Evolutionary conservation across 1,140 invertebrate species (phyloP).

Genomic region (Pentalonia nigronervosa): DNA sequence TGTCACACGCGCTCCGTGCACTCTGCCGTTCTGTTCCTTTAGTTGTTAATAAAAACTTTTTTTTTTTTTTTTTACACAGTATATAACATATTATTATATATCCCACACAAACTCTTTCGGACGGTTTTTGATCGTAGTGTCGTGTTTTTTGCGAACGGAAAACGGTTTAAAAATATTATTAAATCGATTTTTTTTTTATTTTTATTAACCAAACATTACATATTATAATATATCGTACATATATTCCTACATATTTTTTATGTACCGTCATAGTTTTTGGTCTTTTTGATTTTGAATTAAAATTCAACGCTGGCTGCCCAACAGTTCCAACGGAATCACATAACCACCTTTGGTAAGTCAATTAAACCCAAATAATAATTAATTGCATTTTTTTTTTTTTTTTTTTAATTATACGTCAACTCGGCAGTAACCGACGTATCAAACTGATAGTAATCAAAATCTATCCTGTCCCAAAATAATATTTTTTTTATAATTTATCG

Average conservation of each 20-base stretch:
- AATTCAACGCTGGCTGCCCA: constrained; percentile 23
- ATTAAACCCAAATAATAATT: not conserved
- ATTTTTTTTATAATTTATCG: not conserved
- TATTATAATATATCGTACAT: not conserved
- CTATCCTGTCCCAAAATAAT: too few relatives aligned
- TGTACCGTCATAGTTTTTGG: not conserved
- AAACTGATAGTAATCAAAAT: not conserved
- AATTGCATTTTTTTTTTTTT: not conserved
- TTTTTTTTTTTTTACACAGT: not conserved
- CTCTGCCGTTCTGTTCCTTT: constrained; percentile 55
- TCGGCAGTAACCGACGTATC: not conserved
- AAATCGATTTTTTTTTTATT: not conserved
- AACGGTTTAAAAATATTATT: not conserved
- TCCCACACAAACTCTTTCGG: not conserved
- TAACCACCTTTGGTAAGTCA: not conserved
- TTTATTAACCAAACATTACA: not conserved
- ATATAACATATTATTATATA: not conserved
- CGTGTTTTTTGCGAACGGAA: not conserved
- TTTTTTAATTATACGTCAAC: too few relatives aligned
- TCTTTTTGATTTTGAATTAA: constrained; percentile 1
- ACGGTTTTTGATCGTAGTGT: not conserved
- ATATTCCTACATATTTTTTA: constrained; percentile 11
- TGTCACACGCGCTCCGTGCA: constrained; percentile 54
- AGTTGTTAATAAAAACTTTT: constrained; percentile 44
- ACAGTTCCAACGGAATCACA: constrained; percentile 1